These are phyloP conservation scores for Thomomys bottae DNA, from an alignment of 2,113 vertebrate genomes.

Conservation along the genomic window DNA sequence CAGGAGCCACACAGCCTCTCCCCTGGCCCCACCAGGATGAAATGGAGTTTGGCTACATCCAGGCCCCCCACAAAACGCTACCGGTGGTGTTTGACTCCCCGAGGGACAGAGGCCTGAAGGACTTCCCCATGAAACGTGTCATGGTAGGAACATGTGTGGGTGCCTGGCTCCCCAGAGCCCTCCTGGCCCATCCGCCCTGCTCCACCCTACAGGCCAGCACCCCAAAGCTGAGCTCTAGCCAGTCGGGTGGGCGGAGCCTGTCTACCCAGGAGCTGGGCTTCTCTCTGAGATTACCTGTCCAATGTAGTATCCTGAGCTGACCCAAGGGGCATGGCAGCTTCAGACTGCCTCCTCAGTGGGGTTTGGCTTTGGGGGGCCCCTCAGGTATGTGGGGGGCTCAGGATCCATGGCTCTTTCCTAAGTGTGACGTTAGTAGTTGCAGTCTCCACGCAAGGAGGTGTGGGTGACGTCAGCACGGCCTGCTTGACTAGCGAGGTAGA, in stretches of 20 bases:
- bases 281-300: not conserved
- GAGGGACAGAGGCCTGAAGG: slow-evolving; percentile 86
- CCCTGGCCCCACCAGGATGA: slow-evolving; percentile 87
- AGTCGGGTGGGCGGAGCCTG: accelerated
- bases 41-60: slow-evolving; percentile 94
- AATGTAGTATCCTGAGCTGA: accelerated
- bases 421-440: not conserved
- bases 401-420: not conserved
- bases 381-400: not conserved
- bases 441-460: too few relatives aligned
- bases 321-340: not conserved
- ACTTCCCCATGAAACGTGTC: slow-evolving; percentile 89
- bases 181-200: not conserved
- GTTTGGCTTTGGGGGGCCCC: not conserved
- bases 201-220: not conserved
- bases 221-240: accelerated
- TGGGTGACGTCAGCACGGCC: not conserved
- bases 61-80: slow-evolving; percentile 90
- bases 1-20: accelerated
- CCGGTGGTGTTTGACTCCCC: slow-evolving; percentile 95
- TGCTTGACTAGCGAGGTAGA: not conserved
- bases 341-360: not conserved
- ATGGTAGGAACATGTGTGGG: slow-evolving; percentile 94
- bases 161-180: accelerated
- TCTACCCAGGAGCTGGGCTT: not conserved